Base-by-base conservation (phyloP, 2,888 invertebrate genomes). In the Caenorhabditis doughertyi region DNA sequence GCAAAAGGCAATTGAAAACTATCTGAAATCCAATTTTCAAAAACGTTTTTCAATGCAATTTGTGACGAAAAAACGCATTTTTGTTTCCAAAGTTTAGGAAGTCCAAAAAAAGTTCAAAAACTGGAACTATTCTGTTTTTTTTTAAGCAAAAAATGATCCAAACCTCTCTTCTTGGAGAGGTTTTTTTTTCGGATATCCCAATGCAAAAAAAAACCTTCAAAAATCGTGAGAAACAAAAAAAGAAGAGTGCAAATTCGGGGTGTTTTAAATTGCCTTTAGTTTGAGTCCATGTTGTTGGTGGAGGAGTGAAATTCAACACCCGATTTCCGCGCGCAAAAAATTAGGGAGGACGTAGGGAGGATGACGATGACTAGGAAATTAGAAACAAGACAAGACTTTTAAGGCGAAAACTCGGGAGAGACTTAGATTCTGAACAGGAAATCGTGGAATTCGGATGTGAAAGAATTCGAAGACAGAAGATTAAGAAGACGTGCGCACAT, bases 251-350 rank as follows among this genome's bases (percentile, higher is more conserved):
- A 8, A 53, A 53, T 25, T 13, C 25, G 16, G 25, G 27, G 51
- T 11, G 11, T n/a, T n/a, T n/a, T n/a, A n/a, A n/a, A n/a, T n/a
- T n/a, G n/a, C n/a, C n/a, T n/a, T 13, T 21, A 27, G 16, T 35
- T 9, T 35, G 35, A 9, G 35, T 9, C 35, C n/a, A n/a, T n/a
- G n/a, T 35, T 35, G 35, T 35, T 18, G n/a, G n/a, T 3, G 39
- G n/a, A 55, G 55, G 55, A 25, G 56, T 23, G 76, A 76, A 67
- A 76, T 76, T 67, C 67, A 67, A 76, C 76, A 76, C 76, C 76
- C 58, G 67, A 67, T 76, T 76, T 76, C 76, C 67, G 55, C 25
- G 49, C 35, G 9, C 55, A 25, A 55, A 25, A 39, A 27, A 62
- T 25, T 13, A 11, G 51, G 2, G 25, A 51, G 18, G 9, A 11